Percentiles rank a stretch among this genome's conserved stretches.
Conservation (phyloP, 2,113 vertebrate genomes). For the Nothocercus julius region DNA sequence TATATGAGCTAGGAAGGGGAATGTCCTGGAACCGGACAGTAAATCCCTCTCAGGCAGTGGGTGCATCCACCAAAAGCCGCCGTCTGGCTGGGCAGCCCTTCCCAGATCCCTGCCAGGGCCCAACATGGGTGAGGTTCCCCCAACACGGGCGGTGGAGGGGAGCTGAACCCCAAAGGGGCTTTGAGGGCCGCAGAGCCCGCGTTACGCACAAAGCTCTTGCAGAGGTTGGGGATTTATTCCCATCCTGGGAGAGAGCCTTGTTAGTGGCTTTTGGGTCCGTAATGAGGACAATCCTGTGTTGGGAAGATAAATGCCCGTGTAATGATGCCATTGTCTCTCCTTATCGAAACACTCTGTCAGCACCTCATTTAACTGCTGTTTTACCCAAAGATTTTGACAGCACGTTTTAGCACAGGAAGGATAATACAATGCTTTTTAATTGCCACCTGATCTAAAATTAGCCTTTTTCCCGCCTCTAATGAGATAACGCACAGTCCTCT, state of each 20-base stretch:
- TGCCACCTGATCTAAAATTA: conserved; percentile 56
- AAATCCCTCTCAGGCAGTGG: neutral
- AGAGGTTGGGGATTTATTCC: conserved; percentile 60
- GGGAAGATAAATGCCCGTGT: conserved; percentile 63
- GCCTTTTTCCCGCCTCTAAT: conserved; percentile 25
- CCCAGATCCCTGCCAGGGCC: neutral
- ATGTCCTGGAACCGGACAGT: neutral
- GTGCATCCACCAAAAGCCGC: neutral
- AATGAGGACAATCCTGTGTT: conserved; percentile 64
- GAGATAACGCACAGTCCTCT: neutral
- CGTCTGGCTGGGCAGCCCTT: neutral
- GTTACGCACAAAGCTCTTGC: neutral
- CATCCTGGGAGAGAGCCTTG: conserved; percentile 47
- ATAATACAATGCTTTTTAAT: conserved; percentile 62
- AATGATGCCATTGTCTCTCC: conserved; percentile 70
- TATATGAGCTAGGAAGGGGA: too few relatives aligned
- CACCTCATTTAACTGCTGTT: conserved; percentile 59
- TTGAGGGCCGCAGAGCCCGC: neutral
- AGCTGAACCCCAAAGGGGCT: neutral
- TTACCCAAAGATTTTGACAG: conserved; percentile 67
- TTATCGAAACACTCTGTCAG: conserved; percentile 43
- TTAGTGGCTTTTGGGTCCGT: conserved; percentile 64
- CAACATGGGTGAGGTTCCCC: rapidly evolving
- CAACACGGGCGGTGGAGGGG: rapidly evolving
- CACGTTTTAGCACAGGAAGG: conserved; percentile 36